Evolutionary conservation across 2,888 invertebrate genomes (phyloP).

Genomic region (Oegoconia quadripuncta): DNA sequence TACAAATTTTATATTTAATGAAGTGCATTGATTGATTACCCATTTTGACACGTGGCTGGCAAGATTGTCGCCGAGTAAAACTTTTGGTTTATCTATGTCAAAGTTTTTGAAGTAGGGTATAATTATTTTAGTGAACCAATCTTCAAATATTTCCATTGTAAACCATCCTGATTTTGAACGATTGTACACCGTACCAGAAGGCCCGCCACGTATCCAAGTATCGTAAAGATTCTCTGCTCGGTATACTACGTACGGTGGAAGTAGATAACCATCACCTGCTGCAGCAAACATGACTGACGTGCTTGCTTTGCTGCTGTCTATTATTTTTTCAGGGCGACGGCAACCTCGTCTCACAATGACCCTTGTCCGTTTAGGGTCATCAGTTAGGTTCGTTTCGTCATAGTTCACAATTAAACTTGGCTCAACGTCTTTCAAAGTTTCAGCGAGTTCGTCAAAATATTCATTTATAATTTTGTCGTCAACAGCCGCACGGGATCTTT

Average conservation of each 20-base stretch:
- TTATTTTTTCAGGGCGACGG: constrained; percentile 15
- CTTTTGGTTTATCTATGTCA: constrained; percentile 4
- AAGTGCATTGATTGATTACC: constrained; percentile 1
- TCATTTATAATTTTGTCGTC: constrained; percentile 1
- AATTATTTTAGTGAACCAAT: constrained; percentile 15
- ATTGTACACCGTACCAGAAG: constrained; percentile 16
- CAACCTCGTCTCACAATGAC: constrained; percentile 10
- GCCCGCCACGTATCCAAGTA: constrained; percentile 16
- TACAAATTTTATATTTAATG: constrained; percentile 7
- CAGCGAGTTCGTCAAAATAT: constrained; percentile 7
- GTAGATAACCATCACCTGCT: constrained; percentile 15
- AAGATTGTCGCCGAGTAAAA: constrained; percentile 7
- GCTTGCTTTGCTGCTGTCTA: constrained; percentile 17
- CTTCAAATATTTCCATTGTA: constrained; percentile 16
- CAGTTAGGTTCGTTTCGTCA: constrained; percentile 20
- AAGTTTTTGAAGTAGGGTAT: constrained; percentile 6
- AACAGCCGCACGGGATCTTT: constrained; percentile 4
- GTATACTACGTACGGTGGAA: constrained; percentile 18
- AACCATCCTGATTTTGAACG: constrained; percentile 19
- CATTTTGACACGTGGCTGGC: constrained; percentile 5
- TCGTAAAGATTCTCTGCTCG: constrained; percentile 18
- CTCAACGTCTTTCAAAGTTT: constrained; percentile 7
- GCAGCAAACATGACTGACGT: constrained; percentile 19
- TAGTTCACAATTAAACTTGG: constrained; percentile 17
- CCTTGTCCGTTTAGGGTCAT: constrained; percentile 18